Percentiles rank a stretch among this genome's conserved stretches.
These are phyloP conservation scores for Rhabdophis nuchalis DNA, from an alignment of 2,797 vertebrate genomes.

Conservation along the genomic window DNA sequence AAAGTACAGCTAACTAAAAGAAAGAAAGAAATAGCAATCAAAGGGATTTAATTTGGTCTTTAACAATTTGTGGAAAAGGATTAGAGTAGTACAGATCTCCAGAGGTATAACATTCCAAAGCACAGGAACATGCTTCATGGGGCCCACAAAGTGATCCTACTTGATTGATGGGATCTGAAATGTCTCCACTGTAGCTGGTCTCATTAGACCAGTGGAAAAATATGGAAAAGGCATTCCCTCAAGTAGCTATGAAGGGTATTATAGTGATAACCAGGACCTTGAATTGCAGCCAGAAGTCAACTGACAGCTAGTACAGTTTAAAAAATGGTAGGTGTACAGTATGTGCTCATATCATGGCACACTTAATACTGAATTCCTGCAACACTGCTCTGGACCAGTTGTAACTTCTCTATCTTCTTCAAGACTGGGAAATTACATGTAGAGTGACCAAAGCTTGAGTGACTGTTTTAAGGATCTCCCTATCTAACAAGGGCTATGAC, in stretches of 20 bases:
- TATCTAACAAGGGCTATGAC: neutral
- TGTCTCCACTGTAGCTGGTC: neutral
- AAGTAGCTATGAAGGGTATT: neutral
- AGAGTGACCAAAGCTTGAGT: neutral
- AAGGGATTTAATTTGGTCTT: neutral
- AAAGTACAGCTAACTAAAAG: neutral
- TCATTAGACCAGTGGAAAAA: neutral
- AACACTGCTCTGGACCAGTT: neutral
- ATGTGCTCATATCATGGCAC: neutral
- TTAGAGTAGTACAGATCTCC: neutral
- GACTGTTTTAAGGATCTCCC: neutral
- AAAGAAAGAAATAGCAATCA: neutral
- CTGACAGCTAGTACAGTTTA: neutral
- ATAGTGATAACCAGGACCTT: neutral
- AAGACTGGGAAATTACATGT: neutral
- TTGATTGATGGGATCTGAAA: neutral
- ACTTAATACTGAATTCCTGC: neutral
- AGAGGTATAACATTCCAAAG: neutral
- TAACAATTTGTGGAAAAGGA: neutral
- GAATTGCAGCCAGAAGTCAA: neutral
- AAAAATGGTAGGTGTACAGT: neutral
- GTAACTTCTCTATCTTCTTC: neutral
- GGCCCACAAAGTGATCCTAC: neutral
- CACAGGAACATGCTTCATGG: neutral
- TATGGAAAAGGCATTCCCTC: neutral